These are phyloP conservation scores for Keiferia lycopersicella DNA, from an alignment of 2,888 invertebrate genomes.

Conservation along the genomic window DNA sequence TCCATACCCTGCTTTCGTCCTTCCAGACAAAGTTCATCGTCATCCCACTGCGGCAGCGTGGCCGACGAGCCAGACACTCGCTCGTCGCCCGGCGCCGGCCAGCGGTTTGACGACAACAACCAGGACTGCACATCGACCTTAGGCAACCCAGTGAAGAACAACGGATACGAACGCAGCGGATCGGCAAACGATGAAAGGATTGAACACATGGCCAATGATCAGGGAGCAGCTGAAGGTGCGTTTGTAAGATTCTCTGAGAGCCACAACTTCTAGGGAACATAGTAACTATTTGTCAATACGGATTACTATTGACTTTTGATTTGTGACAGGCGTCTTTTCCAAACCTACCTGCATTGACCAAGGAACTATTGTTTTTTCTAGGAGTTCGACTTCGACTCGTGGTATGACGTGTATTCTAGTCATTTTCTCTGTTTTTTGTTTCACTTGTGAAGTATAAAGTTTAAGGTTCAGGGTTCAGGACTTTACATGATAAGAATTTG, in stretches of 20 bases:
- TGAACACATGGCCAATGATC: slow-evolving; percentile 75
- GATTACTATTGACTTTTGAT: too few relatives aligned
- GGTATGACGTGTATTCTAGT: too few relatives aligned
- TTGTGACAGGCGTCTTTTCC: too few relatives aligned
- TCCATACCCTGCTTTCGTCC: too few relatives aligned
- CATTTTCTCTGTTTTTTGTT: too few relatives aligned
- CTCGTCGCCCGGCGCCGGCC: slow-evolving; percentile 73
- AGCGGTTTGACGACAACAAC: slow-evolving; percentile 70
- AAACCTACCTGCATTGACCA: too few relatives aligned
- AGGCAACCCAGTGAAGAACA: slow-evolving; percentile 74
- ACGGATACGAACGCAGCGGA: slow-evolving; percentile 76
- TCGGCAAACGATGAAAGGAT: slow-evolving; percentile 70
- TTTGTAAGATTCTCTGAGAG: slow-evolving; percentile 7
- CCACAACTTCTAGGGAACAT: not conserved
- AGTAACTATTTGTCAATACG: too few relatives aligned
- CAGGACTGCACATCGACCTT: slow-evolving; percentile 76
- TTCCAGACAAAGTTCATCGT: slow-evolving; percentile 75
- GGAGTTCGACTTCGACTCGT: too few relatives aligned
- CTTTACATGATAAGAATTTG: too few relatives aligned
- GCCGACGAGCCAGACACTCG: slow-evolving; percentile 77
- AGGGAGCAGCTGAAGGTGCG: slow-evolving; percentile 79
- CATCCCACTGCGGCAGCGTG: slow-evolving; percentile 77
- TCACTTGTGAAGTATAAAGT: too few relatives aligned
- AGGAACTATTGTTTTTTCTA: too few relatives aligned
- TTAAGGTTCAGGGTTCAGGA: too few relatives aligned